phyloP scores from a whole-genome alignment of 1,140 invertebrate genomes.

The Apis florea region DNA sequence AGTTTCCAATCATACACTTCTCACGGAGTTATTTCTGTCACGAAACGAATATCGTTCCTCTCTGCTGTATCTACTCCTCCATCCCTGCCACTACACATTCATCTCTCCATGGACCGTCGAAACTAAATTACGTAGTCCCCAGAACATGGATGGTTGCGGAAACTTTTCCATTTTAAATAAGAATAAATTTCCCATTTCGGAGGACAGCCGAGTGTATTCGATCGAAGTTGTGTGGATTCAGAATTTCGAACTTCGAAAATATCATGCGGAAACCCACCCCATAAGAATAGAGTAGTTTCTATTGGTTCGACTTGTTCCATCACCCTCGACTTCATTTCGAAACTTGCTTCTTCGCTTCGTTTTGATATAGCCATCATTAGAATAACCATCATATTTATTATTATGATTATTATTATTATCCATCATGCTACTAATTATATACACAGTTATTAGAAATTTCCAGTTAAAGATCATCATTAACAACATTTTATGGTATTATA shows the following conservation, averaged over 20 bases:
- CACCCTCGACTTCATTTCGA: not conserved
- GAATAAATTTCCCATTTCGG: constrained; percentile 3
- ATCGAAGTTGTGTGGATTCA: not conserved
- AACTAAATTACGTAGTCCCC: not conserved
- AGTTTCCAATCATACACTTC: not conserved
- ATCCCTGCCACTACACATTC: not conserved
- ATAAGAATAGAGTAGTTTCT: not conserved
- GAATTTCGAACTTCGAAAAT: not conserved
- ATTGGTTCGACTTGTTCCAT: not conserved
- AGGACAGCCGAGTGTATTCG: not conserved
- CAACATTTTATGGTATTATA: too few species aligned
- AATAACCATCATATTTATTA: not conserved
- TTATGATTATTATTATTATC: not conserved
- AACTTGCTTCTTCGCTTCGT: too few species aligned
- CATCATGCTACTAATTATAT: too few species aligned
- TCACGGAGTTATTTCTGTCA: not conserved
- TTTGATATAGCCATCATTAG: not conserved
- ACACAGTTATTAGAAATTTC: too few species aligned
- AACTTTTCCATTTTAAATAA: constrained; percentile 7
- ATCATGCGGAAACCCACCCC: not conserved
- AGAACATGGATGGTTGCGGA: not conserved
- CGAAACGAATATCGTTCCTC: not conserved
- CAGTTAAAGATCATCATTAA: too few species aligned
- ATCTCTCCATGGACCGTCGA: not conserved
- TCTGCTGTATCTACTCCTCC: too few species aligned